Evolutionary conservation across 2,113 vertebrate species (phyloP).

Genomic region (Xenotilapia longispinis): DNA sequence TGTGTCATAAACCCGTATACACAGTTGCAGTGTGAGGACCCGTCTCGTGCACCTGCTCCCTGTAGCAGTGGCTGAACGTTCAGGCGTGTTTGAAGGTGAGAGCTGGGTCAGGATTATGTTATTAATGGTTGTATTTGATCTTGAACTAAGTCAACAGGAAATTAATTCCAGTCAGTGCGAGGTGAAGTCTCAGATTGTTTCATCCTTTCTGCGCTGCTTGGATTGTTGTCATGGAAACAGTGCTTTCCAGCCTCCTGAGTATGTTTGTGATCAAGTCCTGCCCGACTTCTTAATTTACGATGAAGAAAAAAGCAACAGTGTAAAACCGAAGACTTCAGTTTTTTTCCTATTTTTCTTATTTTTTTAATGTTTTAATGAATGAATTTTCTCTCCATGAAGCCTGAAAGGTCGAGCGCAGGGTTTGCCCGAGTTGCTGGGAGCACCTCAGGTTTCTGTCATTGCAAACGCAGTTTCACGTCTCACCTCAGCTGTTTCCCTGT

Average conservation of each 20-base stretch:
- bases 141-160: background rate
- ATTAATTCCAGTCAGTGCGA: background rate
- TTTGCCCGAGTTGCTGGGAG: background rate
- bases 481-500: background rate
- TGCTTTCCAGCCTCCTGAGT: background rate
- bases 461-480: background rate
- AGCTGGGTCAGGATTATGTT: background rate
- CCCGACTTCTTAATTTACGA: background rate
- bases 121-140: background rate
- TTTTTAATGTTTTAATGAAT: background rate
- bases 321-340: background rate
- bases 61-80: background rate
- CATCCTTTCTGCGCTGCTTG: background rate
- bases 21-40: background rate
- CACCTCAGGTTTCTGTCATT: background rate
- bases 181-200: background rate
- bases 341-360: background rate
- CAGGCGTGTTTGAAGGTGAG: background rate
- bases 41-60: rapidly evolving
- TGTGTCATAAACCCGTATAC: background rate
- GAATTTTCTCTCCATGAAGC: background rate
- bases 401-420: background rate
- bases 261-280: background rate
- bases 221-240: background rate
- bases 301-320: rapidly evolving